Base-by-base conservation (phyloP, 2,797 vertebrate genomes). In the Manis crassicaudata region DNA sequence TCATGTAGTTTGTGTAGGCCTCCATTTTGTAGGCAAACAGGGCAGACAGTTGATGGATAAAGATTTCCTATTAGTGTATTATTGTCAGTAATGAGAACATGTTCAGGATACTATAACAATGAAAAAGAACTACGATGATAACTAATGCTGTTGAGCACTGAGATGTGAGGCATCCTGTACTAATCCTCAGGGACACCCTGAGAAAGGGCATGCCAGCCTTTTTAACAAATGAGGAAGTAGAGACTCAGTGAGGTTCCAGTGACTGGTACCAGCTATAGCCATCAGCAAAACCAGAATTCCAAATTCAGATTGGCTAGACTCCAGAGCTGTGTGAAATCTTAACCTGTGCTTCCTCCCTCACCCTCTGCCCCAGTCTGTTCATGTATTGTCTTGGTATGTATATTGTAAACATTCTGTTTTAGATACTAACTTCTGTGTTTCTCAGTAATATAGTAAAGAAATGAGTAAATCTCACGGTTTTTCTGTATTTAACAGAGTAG, bases 11-110 rank as follows among this genome's bases (percentile, higher is more conserved):
- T 92, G 54, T 68, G 37, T 83, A 83, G 35, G 76, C 72, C 58
- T 96, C 94, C 68, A 54, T 90, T 94, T 96, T 94, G 65, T 83
- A 84, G 50, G 89, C 25, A 84, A 94, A 90, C 13, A 82, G 29
- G 40, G 23, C 21, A 93, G 43, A 50, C 40, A 32, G 52, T 83
- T 58, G 93, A 77, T 88, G 18, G 23, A 75, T 97, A 82, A 79
- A 82, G 77, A 63, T 92, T 96, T 96, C 93, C 25, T 87, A 3
- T 72, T 93, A 85, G 35, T 35, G 32, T 87, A 72, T 82, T 82
- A 81, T 7, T 89, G 27, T 85, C 91, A 92, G 25, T 93, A 86
- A 83, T 70, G 88, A 52, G 56, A 85, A 88, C 14, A 73, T 91
- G 23, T 94, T 46, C 29, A 81, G 79, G 79, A 70, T 46, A 84